Percentiles rank a stretch among this genome's conserved stretches.
Evolutionary conservation across 2,888 invertebrate genomes (phyloP).

Genomic region (Lasioglossum oenotherae): DNA sequence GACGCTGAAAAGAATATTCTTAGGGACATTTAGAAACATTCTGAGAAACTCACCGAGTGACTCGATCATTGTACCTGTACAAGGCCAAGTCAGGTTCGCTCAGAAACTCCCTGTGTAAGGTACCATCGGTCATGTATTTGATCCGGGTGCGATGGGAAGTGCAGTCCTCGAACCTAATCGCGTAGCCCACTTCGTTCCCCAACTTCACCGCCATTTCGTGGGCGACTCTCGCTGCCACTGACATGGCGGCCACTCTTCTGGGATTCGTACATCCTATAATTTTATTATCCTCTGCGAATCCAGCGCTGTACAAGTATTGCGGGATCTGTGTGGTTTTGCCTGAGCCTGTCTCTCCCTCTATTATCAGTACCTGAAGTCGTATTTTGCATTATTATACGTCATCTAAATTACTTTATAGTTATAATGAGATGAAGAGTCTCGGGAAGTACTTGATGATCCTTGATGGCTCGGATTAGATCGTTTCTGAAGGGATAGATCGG

Average conservation of each 20-base stretch:
- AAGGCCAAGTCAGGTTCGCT: conserved; percentile 98
- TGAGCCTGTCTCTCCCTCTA: conserved; percentile 99
- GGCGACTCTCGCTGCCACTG: conserved; percentile 98
- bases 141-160: conserved; percentile 98
- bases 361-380: conserved; percentile 90
- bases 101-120: conserved; percentile 97
- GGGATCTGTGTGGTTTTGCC: conserved; percentile 99
- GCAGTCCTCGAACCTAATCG: conserved; percentile 99
- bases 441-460: conserved; percentile 88
- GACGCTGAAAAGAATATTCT: conserved; percentile 87
- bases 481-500: conserved; percentile 97
- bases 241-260: conserved; percentile 99
- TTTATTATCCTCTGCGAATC: conserved; percentile 92
- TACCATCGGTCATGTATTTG: conserved; percentile 99
- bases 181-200: conserved; percentile 95
- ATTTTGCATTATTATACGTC: neutral
- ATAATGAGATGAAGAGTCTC: too few species aligned
- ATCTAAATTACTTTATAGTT: neutral
- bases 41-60: neutral
- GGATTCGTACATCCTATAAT: conserved; percentile 98
- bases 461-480: conserved; percentile 96
- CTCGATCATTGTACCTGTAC: conserved; percentile 86
- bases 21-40: neutral
- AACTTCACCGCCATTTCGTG: conserved; percentile 99
- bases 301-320: conserved; percentile 98